phyloP scores from a whole-genome alignment of 1,140 invertebrate species.

The Ostrea denselamellosa region DNA sequence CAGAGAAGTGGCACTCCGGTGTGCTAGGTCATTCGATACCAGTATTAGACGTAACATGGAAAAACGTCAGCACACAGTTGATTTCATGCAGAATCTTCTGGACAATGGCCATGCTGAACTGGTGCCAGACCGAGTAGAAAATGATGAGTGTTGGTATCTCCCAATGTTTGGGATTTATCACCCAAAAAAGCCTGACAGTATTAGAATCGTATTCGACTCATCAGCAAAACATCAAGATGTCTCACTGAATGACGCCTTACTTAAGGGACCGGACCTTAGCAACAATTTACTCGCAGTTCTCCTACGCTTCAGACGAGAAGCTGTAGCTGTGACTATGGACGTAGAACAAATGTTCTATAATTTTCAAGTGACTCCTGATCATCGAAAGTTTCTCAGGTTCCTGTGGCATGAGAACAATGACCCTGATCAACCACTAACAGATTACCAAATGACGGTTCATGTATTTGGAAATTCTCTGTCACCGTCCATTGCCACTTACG shows the following conservation, averaged over 20 bases:
- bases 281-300: slow-evolving; percentile 59
- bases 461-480: slow-evolving; percentile 41
- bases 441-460: slow-evolving; percentile 35
- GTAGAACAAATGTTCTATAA: slow-evolving; percentile 59
- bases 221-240: slow-evolving; percentile 47
- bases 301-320: slow-evolving; percentile 55
- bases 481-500: slow-evolving; percentile 42
- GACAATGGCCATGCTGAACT: slow-evolving; percentile 52
- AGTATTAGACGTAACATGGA: slow-evolving; percentile 34
- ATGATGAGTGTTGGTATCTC: slow-evolving; percentile 54
- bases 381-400: slow-evolving; percentile 51
- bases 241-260: slow-evolving; percentile 66
- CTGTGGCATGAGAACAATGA: slow-evolving; percentile 53
- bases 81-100: slow-evolving; percentile 58
- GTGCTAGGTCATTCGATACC: slow-evolving; percentile 38
- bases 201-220: slow-evolving; percentile 57
- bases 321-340: slow-evolving; percentile 49
- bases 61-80: slow-evolving; percentile 47
- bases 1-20: not conserved
- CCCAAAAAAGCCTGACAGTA: slow-evolving; percentile 50
- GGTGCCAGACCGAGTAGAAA: slow-evolving; percentile 44
- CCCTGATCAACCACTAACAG: not conserved
- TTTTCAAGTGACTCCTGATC: slow-evolving; percentile 43
- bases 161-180: slow-evolving; percentile 60
- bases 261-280: slow-evolving; percentile 75